These are phyloP conservation scores for Choreutis nemorana DNA, from an alignment of 2,888 invertebrate species.

Conservation along the genomic window DNA sequence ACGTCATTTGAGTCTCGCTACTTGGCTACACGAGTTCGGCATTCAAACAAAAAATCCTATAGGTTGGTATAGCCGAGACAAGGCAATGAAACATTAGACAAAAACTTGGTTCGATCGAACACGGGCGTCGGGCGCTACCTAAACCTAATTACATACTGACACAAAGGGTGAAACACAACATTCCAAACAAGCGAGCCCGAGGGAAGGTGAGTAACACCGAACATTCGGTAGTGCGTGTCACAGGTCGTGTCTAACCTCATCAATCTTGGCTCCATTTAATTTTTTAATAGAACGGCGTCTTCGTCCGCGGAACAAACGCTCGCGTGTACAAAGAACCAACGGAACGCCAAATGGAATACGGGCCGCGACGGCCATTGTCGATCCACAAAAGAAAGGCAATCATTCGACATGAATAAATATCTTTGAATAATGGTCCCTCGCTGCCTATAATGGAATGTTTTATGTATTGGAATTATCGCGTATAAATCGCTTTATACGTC, in stretches of 20 bases:
- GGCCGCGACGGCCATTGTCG: constrained; percentile 50
- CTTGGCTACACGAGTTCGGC: constrained; percentile 24
- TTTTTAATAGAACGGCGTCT: constrained; percentile 38
- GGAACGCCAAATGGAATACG: constrained; percentile 54
- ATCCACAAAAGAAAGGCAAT: constrained; percentile 63
- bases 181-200: constrained; percentile 33
- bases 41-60: constrained; percentile 47
- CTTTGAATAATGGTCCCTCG: constrained; percentile 57
- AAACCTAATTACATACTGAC: constrained; percentile 54
- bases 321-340: constrained; percentile 49
- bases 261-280: constrained; percentile 60
- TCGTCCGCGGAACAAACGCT: constrained; percentile 45
- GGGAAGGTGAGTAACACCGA: constrained; percentile 20
- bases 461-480: constrained; percentile 55
- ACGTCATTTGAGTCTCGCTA: constrained; percentile 44
- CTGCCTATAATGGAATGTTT: constrained; percentile 61
- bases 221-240: constrained; percentile 63
- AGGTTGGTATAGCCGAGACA: constrained; percentile 42
- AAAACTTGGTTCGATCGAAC: constrained; percentile 35
- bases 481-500: constrained; percentile 43
- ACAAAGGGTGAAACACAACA: constrained; percentile 54
- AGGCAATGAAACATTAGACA: constrained; percentile 41
- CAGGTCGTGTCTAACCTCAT: constrained; percentile 61
- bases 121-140: constrained; percentile 36
- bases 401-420: constrained; percentile 66